Conservation (phyloP, 2,888 invertebrate genomes). For the Phytoseiulus persimilis region DNA sequence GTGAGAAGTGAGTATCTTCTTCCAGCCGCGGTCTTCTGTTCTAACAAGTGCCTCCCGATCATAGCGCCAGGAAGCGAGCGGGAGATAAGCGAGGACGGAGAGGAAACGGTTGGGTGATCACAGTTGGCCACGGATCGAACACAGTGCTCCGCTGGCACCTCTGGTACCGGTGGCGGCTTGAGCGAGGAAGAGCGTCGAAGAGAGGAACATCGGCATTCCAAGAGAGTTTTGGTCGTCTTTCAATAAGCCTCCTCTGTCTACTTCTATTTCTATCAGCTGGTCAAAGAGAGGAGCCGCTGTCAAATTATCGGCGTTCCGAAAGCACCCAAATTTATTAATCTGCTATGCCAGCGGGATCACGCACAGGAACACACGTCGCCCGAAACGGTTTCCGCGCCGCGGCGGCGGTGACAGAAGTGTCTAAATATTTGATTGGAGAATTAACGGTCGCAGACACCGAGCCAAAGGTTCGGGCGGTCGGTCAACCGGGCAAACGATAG, state of each 20-base stretch:
- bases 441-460: not conserved
- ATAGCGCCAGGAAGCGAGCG: not conserved
- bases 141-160: not conserved
- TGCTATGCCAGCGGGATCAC: not conserved
- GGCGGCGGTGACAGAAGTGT: not conserved
- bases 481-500: not conserved
- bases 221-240: not conserved
- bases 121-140: not conserved
- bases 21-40: not conserved
- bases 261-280: not conserved
- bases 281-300: not conserved
- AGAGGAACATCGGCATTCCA: not conserved
- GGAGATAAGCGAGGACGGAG: too few relatives aligned
- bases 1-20: not conserved
- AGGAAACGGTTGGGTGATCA: not conserved
- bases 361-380: not conserved
- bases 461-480: too few relatives aligned
- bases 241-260: not conserved
- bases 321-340: constrained; percentile 5
- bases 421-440: not conserved
- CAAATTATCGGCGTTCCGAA: not conserved
- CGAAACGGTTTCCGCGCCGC: not conserved
- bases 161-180: not conserved
- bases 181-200: not conserved
- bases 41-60: not conserved